These are phyloP conservation scores for Drosophila persimilis DNA, from an alignment of 1,140 invertebrate species.

Conservation along the genomic window DNA sequence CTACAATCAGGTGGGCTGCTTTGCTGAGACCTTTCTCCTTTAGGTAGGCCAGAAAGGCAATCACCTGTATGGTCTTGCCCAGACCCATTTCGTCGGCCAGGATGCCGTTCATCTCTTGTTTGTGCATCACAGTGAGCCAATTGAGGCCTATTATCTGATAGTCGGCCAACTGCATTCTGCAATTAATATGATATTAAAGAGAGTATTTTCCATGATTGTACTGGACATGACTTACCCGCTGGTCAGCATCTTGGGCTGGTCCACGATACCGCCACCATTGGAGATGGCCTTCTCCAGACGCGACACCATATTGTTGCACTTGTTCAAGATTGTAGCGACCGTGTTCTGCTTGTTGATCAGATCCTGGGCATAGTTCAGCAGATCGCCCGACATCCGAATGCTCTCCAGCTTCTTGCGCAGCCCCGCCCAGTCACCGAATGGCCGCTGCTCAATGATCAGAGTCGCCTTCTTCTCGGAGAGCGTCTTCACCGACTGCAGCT, in stretches of 20 bases:
- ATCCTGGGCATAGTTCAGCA: slow-evolving; percentile 89
- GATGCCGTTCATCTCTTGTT: slow-evolving; percentile 96
- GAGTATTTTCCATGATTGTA: background rate
- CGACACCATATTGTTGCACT: slow-evolving; percentile 88
- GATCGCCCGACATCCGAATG: slow-evolving; percentile 87
- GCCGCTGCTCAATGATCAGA: slow-evolving; percentile 87
- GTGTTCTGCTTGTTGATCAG: slow-evolving; percentile 88
- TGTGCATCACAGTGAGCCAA: slow-evolving; percentile 95
- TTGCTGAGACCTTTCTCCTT: slow-evolving; percentile 89
- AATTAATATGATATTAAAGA: background rate
- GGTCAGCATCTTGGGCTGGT: slow-evolving; percentile 87
- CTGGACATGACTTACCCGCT: slow-evolving; percentile 80
- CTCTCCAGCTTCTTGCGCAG: slow-evolving; percentile 88
- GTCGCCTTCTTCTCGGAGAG: slow-evolving; percentile 90
- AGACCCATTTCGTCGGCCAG: slow-evolving; percentile 95
- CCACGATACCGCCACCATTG: slow-evolving; percentile 87
- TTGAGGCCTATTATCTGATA: slow-evolving; percentile 98
- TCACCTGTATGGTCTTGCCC: slow-evolving; percentile 96
- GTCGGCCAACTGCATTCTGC: slow-evolving; percentile 89
- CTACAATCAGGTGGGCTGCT: slow-evolving; percentile 94
- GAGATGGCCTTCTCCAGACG: slow-evolving; percentile 90
- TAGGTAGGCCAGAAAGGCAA: slow-evolving; percentile 94
- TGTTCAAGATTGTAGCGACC: slow-evolving; percentile 89
- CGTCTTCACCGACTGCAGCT: slow-evolving; percentile 87
- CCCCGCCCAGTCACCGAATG: slow-evolving; percentile 89